These are phyloP conservation scores for Gandaritis pyraliata DNA, from an alignment of 2,888 invertebrate genomes.

Conservation along the genomic window DNA sequence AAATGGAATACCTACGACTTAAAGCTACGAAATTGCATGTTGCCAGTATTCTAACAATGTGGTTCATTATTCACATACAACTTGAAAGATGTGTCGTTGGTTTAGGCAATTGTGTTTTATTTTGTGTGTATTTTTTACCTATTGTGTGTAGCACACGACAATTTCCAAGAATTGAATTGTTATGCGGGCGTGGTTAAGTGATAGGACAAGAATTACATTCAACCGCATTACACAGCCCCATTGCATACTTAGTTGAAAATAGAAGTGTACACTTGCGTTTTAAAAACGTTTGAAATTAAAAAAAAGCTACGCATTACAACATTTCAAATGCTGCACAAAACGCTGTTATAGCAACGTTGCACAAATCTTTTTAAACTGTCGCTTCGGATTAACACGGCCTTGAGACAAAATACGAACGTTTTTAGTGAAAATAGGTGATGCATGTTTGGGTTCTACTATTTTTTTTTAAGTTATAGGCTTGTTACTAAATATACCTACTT, in stretches of 20 bases:
- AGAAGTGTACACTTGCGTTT: too few species aligned
- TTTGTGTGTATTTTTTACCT: too few species aligned
- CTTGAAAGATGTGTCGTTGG: too few species aligned
- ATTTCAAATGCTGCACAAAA: conserved; percentile 34
- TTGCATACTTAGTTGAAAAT: too few species aligned
- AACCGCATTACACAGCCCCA: background rate
- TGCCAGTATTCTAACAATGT: too few species aligned
- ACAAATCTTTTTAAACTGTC: conserved; percentile 34
- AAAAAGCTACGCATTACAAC: conserved; percentile 25
- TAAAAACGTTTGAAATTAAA: conserved; percentile 9
- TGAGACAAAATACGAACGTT: conserved; percentile 23
- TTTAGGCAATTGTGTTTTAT: background rate
- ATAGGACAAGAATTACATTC: conserved; percentile 1
- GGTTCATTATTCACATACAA: too few species aligned
- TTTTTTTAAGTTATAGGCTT: too few species aligned
- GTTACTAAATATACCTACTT: too few species aligned
- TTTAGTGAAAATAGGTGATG: conserved; percentile 2
- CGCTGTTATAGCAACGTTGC: conserved; percentile 36
- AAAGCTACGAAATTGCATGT: too few species aligned
- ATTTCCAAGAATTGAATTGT: too few species aligned
- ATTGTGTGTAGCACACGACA: too few species aligned
- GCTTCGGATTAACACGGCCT: conserved; percentile 34
- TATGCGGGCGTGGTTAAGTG: conserved; percentile 2
- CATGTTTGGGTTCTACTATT: background rate
- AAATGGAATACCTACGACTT: background rate